Percentiles rank a stretch among this genome's conserved stretches.
These are phyloP conservation scores for Sorex maritimensis DNA, from an alignment of 2,797 vertebrate species.

Conservation along the genomic window DNA sequence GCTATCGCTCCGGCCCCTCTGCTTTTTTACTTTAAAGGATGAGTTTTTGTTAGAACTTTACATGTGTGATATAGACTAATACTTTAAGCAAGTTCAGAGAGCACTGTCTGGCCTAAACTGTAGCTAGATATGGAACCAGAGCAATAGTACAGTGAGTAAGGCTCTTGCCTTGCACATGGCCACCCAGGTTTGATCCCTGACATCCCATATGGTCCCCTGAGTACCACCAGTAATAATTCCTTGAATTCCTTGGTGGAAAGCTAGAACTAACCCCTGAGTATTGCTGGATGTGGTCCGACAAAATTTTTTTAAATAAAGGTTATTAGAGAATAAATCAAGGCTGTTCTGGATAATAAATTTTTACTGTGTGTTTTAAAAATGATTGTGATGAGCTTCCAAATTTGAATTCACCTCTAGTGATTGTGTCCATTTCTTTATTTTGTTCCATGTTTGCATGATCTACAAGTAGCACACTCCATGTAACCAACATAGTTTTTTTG, in stretches of 20 bases:
- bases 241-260: too few relatives aligned
- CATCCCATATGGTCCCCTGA: too few relatives aligned
- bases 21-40: not conserved
- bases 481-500: not conserved
- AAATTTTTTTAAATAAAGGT: too few relatives aligned
- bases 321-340: too few relatives aligned
- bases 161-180: too few relatives aligned
- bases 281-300: too few relatives aligned
- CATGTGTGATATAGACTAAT: not conserved
- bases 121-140: not conserved
- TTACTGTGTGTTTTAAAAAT: conserved; percentile 58
- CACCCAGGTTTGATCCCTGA: too few relatives aligned
- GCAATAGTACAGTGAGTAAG: too few relatives aligned
- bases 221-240: too few relatives aligned
- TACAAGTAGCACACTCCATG: not conserved
- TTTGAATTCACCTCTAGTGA: conserved; percentile 1
- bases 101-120: not conserved
- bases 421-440: not conserved
- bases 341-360: not conserved
- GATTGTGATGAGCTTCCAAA: not conserved
- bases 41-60: conserved; percentile 38
- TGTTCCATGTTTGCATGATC: not conserved
- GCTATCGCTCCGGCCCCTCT: too few relatives aligned
- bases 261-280: too few relatives aligned
- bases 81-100: not conserved